Evolutionary conservation across 1,140 invertebrate species (phyloP).

Genomic region (Globodera ellingtonae): DNA sequence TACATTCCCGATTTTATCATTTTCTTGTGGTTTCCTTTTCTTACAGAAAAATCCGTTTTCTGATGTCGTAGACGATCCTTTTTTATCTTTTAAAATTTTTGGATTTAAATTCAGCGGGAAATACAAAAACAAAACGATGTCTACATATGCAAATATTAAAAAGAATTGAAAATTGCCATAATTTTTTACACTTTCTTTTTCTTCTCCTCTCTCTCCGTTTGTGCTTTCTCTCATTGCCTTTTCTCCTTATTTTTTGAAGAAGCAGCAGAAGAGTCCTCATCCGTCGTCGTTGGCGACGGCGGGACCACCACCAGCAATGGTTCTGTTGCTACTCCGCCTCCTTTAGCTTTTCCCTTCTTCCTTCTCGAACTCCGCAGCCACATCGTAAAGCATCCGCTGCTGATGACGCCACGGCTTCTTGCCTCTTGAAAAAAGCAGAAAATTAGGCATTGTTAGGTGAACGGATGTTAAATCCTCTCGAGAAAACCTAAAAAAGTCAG

Average conservation of each 20-base stretch:
- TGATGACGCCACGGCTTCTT: constrained; percentile 12
- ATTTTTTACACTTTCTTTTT: constrained; percentile 2
- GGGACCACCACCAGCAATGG: neutral
- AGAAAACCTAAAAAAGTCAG: too few species aligned
- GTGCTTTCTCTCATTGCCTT: neutral
- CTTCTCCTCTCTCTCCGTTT: constrained; percentile 1
- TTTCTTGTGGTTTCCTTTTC: too few species aligned
- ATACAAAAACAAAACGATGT: too few species aligned
- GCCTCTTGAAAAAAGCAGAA: neutral
- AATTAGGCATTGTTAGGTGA: neutral
- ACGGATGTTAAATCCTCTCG: too few species aligned
- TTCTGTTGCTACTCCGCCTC: constrained; percentile 12
- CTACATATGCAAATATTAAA: too few species aligned
- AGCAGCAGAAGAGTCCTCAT: neutral
- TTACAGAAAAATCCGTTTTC: too few species aligned
- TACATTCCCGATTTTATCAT: too few species aligned
- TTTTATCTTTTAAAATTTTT: too few species aligned
- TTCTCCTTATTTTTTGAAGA: neutral
- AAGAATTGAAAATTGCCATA: too few species aligned
- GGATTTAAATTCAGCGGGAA: too few species aligned
- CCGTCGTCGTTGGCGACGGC: neutral
- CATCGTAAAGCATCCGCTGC: constrained; percentile 24
- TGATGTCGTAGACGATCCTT: too few species aligned
- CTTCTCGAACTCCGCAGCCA: constrained; percentile 9
- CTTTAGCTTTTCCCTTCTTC: constrained; percentile 14